Evolutionary conservation across 2,797 vertebrate genomes (phyloP), one percentile per base, ranked within the genome.

Genomic region (Tenualosa thibaudeaui): DNA sequence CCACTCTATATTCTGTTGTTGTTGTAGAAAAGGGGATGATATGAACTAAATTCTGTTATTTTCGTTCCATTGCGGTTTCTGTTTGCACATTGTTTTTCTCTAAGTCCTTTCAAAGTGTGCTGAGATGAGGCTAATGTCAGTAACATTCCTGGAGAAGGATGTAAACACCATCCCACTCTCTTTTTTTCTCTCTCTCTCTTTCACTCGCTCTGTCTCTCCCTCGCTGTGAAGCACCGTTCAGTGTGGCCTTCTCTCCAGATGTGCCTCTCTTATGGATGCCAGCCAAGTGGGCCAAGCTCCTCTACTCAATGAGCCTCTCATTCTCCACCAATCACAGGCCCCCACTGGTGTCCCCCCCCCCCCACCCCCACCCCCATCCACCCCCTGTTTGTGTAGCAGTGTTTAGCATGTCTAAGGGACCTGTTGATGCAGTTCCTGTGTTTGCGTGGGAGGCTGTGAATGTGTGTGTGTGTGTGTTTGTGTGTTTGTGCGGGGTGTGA

Each of bases 371-470:
- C 50, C 50, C 7, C 50, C 50, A 5, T 51, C 50, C 1, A 51
- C 7, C 10, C 9, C 50, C 50, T 9, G 50, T 12, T 90, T 6
- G 37, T 31, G 82, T 9, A 17, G 26, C 43, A 71, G 31, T 71
- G 65, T 71, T 71, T 71, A 71, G 65, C 65, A 71, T 71, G 65
- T 71, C 65, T 71, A 71, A 71, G 65, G 65, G 65, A 71, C 65
- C 65, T 71, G 65, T 71, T 71, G 65, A 71, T 71, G 31, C 26
- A 71, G 65, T 37, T 40, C 65, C 65, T 24, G 17, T 31, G 17
- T 4, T 85, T 86, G 87, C 83, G 87, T 85, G 88, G 85, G 89
- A 87, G 86, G 83, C 65, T 56, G 49, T 82, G 53, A 31, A 50
- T 81, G 81, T 81, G 81, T 81, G 78, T 81, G 78, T 54, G 24